Evolutionary conservation across 2,113 vertebrate species (phyloP).

Genomic region (Acrocephalus arundinaceus): DNA sequence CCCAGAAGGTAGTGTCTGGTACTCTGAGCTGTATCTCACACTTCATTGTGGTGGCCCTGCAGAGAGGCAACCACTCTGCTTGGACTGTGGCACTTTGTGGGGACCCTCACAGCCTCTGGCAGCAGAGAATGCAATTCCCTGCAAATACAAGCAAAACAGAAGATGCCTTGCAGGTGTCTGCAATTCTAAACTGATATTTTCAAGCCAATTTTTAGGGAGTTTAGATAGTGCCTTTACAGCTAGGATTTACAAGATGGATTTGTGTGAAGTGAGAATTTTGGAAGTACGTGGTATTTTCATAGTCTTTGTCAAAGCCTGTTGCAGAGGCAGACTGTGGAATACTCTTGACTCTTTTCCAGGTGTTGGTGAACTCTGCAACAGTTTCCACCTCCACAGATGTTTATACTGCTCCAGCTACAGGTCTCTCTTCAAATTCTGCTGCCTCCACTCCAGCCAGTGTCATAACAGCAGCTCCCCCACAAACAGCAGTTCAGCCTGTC

Average conservation of each 20-base stretch:
- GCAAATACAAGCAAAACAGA: background rate
- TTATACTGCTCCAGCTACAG: slow-evolving; percentile 71
- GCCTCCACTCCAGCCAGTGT: slow-evolving; percentile 67
- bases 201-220: background rate
- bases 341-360: slow-evolving; percentile 67
- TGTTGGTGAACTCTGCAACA: slow-evolving; percentile 81
- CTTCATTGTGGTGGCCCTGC: background rate
- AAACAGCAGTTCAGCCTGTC: slow-evolving; percentile 70
- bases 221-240: background rate
- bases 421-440: slow-evolving; percentile 78
- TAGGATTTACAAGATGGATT: background rate
- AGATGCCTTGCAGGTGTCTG: background rate
- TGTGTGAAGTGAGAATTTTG: background rate
- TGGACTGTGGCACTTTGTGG: background rate
- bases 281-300: background rate
- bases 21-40: background rate
- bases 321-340: background rate
- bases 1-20: slow-evolving; percentile 80
- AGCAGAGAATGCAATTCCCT: background rate
- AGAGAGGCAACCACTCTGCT: background rate
- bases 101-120: background rate
- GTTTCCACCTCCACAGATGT: slow-evolving; percentile 76
- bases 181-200: background rate
- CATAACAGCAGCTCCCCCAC: slow-evolving; percentile 72
- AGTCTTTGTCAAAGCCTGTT: background rate